Percentiles rank a stretch among this genome's conserved stretches.
Evolutionary conservation across 2,797 vertebrate genomes (phyloP).

Genomic region (Uromys caudimaculatus): DNA sequence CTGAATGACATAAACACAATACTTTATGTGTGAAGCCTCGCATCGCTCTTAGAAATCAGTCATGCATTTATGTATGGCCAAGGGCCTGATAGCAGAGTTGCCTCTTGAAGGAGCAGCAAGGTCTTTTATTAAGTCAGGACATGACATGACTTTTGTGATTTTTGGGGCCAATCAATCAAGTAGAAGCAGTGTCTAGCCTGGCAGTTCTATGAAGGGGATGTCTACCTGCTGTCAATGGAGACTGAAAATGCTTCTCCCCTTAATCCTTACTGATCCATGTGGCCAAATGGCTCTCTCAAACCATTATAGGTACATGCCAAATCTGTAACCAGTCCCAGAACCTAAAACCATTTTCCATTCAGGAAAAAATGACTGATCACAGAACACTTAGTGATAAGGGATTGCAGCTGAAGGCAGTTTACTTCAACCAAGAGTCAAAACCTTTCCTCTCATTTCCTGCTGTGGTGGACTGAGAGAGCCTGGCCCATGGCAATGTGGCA

Average conservation of each 20-base stretch:
- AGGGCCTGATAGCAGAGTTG: background rate
- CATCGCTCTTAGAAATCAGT: constrained; percentile 21
- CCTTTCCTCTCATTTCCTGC: background rate
- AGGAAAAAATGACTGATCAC: background rate
- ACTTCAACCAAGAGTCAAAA: background rate
- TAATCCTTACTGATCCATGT: background rate
- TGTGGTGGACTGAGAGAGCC: background rate
- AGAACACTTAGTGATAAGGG: background rate
- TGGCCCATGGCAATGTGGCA: background rate
- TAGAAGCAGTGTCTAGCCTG: background rate
- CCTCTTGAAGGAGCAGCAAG: constrained; percentile 2
- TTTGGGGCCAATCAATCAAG: background rate
- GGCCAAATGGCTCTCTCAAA: background rate
- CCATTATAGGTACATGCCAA: background rate
- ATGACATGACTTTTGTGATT: background rate
- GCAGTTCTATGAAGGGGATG: background rate
- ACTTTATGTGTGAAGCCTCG: background rate
- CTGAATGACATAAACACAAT: background rate
- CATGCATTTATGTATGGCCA: background rate
- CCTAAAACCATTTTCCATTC: background rate
- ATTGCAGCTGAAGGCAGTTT: background rate
- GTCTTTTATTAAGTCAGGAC: constrained; percentile 12
- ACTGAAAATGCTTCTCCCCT: background rate
- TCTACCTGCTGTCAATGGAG: background rate
- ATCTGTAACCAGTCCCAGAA: background rate